phyloP scores from a whole-genome alignment of 1,140 invertebrate species.

The Leguminivora glycinivorella region DNA sequence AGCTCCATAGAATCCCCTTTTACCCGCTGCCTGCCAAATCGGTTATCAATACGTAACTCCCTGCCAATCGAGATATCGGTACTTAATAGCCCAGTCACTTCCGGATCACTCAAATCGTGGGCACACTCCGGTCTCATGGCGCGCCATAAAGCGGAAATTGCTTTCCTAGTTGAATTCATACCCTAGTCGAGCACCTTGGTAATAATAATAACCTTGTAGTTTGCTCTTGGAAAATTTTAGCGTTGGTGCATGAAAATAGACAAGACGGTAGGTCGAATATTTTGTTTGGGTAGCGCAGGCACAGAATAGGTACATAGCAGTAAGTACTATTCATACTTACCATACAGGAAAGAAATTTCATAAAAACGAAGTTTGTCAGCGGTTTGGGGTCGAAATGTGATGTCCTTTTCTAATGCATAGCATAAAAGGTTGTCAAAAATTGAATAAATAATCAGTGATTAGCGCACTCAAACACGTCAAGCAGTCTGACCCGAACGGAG shows the following conservation, averaged over 20 bases:
- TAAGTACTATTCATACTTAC: too few relatives aligned
- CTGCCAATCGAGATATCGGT: constrained; percentile 13
- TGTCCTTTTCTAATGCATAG: too few relatives aligned
- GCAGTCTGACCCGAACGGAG: too few relatives aligned
- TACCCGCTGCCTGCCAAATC: background rate
- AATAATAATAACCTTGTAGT: constrained; percentile 61
- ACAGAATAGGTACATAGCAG: too few relatives aligned
- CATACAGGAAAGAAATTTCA: too few relatives aligned
- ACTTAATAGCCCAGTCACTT: constrained; percentile 23
- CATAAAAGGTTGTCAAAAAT: too few relatives aligned
- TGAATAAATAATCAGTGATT: too few relatives aligned
- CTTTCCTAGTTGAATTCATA: constrained; percentile 73
- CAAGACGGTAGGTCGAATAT: constrained; percentile 10
- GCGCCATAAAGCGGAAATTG: constrained; percentile 72
- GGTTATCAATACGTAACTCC: constrained; percentile 25
- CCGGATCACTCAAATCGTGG: constrained; percentile 33
- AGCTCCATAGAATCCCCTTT: background rate
- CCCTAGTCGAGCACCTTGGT: constrained; percentile 45
- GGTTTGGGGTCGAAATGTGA: too few relatives aligned
- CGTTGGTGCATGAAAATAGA: constrained; percentile 17
- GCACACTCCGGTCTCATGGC: constrained; percentile 49
- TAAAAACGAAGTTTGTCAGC: too few relatives aligned
- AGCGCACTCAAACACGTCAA: too few relatives aligned
- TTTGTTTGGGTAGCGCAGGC: constrained; percentile 1
- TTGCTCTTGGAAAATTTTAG: constrained; percentile 61